phyloP scores from a whole-genome alignment of 2,797 vertebrate species.

The Chelon labrosus region DNA sequence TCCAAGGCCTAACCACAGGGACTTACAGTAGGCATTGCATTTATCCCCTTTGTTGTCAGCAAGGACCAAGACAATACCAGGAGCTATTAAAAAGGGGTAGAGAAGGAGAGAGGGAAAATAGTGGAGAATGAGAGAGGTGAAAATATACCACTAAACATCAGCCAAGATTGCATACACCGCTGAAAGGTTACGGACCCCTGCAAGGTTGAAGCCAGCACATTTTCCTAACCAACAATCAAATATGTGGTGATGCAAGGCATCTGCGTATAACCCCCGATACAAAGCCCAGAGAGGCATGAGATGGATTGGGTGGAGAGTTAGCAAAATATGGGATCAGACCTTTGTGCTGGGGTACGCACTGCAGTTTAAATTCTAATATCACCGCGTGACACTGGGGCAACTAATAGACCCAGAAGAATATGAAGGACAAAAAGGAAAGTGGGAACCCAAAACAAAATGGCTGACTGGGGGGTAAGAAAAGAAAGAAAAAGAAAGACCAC shows the following conservation, averaged over 20 bases:
- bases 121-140: slow-evolving; percentile 73
- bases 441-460: slow-evolving; percentile 43
- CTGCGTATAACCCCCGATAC: slow-evolving; percentile 49
- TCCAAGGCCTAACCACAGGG: slow-evolving; percentile 96
- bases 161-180: slow-evolving; percentile 81
- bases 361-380: slow-evolving; percentile 64
- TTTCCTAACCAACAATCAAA: slow-evolving; percentile 87
- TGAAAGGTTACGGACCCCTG: slow-evolving; percentile 82
- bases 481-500: slow-evolving; percentile 21
- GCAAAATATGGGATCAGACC: slow-evolving; percentile 60
- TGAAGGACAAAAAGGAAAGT: slow-evolving; percentile 38
- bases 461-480: background rate
- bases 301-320: slow-evolving; percentile 57
- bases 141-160: slow-evolving; percentile 75
- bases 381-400: background rate
- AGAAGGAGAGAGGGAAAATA: slow-evolving; percentile 62
- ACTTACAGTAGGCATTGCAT: slow-evolving; percentile 93
- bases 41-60: slow-evolving; percentile 96
- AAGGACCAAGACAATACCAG: slow-evolving; percentile 88
- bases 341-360: slow-evolving; percentile 37
- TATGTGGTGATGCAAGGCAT: slow-evolving; percentile 74
- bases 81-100: slow-evolving; percentile 85
- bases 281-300: slow-evolving; percentile 54
- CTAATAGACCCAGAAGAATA: slow-evolving; percentile 31
- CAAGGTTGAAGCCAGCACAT: slow-evolving; percentile 80